Base-by-base conservation (phyloP, 2,113 vertebrate genomes). In the Neofelis nebulosa region DNA sequence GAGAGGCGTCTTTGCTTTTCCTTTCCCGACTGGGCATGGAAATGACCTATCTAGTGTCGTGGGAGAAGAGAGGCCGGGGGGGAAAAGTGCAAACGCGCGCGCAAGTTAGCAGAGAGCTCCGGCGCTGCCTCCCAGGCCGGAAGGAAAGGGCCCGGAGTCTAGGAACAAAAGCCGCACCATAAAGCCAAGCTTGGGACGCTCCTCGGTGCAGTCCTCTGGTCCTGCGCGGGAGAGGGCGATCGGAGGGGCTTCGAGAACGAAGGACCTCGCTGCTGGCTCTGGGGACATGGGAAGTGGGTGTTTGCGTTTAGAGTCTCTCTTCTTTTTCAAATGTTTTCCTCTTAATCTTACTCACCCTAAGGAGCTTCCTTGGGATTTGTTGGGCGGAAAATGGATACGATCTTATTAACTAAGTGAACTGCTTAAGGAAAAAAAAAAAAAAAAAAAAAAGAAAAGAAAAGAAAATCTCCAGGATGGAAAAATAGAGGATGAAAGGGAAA, bases 101-200 rank as follows among this genome's bases (percentile, higher is more conserved):
- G 5, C 80, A 96, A 97, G 96, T 98, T 94, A 25, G 73, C 61
- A 68, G 95, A 33, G 16, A 31, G 78, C 38, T 3, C 1, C 23
- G 23, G 36, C 65, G 89, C 50, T 41, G 91, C 80, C 29, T 57
- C 79, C 65, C 29, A 3, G n/a, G 36, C 2, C 0, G 3, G 69
- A 25, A 21, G 8, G 45, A 11, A 18, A 1, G 6, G 45, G 57
- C n/a, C 41, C 1, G 14, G 36, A 14, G 52, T 52, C 36, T 25
- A 7, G 76, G 45, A 50, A 68, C 66, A 1, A 13, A 55, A 61
- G 76, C 92, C 29, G 18, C 48, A 16, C 27, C 14, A 19, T 9
- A 2, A 25, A 25, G 76, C 63, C 10, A 5, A 23, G 33, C 86
- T 23, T 16, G 19, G 55, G 36, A 25, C 36, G 41, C 52, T 3